Conservation (phyloP, 2,888 invertebrate species). For the Galerucella pusilla region DNA sequence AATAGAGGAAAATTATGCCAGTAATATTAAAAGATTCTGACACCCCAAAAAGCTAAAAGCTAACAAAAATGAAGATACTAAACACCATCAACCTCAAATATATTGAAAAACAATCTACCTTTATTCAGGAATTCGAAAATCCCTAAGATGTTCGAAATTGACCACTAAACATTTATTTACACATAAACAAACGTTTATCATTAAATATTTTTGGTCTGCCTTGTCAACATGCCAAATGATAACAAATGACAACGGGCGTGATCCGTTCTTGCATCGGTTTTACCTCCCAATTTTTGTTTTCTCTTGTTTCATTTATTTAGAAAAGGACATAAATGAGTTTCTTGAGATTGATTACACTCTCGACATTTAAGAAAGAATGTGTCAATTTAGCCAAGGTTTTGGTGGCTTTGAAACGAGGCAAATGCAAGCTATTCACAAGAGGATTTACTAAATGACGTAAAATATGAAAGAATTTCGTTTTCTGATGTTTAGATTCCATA, state of each 20-base stretch:
- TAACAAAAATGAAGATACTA: constrained; percentile 41
- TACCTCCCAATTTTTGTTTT: constrained; percentile 21
- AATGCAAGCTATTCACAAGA: background rate
- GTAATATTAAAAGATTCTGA: constrained; percentile 39
- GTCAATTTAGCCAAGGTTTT: constrained; percentile 18
- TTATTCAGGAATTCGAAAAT: constrained; percentile 33
- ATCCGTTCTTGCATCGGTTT: constrained; percentile 21
- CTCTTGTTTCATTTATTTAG: constrained; percentile 23
- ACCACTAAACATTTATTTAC: constrained; percentile 35
- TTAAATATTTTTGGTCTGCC: constrained; percentile 30
- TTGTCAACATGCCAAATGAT: constrained; percentile 35
- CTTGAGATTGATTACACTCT: constrained; percentile 23
- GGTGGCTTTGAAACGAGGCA: background rate
- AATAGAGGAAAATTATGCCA: constrained; percentile 41
- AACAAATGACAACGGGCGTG: constrained; percentile 36
- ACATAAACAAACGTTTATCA: constrained; percentile 36
- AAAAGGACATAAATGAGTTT: constrained; percentile 26
- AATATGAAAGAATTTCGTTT: no score
- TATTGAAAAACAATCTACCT: constrained; percentile 24
- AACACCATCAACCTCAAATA: constrained; percentile 38
- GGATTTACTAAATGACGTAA: background rate
- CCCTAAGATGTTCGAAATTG: constrained; percentile 16
- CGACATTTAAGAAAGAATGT: constrained; percentile 19
- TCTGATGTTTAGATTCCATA: no score
- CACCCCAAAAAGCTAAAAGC: constrained; percentile 49